These are phyloP conservation scores for Natator depressus DNA, from an alignment of 2,113 vertebrate species.

Conservation along the genomic window DNA sequence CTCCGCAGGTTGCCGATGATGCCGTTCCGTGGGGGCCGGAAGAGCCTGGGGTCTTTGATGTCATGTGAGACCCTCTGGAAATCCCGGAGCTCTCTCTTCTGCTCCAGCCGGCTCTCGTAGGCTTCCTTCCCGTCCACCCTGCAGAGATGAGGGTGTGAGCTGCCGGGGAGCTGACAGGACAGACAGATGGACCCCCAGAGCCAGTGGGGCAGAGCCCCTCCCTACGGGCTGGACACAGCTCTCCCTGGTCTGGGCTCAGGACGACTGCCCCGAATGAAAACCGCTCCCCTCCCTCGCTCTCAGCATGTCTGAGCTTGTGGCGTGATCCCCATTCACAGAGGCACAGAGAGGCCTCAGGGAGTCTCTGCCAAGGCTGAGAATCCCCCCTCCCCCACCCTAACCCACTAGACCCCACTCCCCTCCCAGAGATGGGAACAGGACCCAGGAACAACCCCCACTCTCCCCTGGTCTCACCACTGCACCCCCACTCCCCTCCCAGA, in stretches of 20 bases:
- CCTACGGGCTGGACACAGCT: rapidly evolving
- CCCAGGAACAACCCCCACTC: not conserved
- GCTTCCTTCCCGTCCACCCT: slow-evolving; percentile 94
- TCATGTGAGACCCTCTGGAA: slow-evolving; percentile 83
- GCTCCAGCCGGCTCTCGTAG: slow-evolving; percentile 81
- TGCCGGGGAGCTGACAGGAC: not conserved
- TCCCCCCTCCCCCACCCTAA: not conserved
- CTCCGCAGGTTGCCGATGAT: slow-evolving; percentile 83
- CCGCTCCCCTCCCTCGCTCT: no score
- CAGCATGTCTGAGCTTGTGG: not conserved
- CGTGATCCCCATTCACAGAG: not conserved
- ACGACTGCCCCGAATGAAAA: not conserved
- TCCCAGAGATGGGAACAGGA: not conserved
- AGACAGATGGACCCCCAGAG: no score
- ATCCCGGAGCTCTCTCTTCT: slow-evolving; percentile 76
- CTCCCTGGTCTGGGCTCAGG: not conserved
- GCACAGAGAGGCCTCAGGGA: not conserved
- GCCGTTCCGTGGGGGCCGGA: slow-evolving; percentile 85
- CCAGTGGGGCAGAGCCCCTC: no score
- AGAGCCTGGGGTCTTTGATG: slow-evolving; percentile 86
- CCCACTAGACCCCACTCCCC: not conserved
- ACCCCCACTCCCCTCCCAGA: no score
- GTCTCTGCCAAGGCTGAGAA: not conserved
- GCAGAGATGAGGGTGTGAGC: rapidly evolving
- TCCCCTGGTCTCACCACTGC: no score